phyloP scores from a whole-genome alignment of 2,113 vertebrate genomes.

The human region DNA sequence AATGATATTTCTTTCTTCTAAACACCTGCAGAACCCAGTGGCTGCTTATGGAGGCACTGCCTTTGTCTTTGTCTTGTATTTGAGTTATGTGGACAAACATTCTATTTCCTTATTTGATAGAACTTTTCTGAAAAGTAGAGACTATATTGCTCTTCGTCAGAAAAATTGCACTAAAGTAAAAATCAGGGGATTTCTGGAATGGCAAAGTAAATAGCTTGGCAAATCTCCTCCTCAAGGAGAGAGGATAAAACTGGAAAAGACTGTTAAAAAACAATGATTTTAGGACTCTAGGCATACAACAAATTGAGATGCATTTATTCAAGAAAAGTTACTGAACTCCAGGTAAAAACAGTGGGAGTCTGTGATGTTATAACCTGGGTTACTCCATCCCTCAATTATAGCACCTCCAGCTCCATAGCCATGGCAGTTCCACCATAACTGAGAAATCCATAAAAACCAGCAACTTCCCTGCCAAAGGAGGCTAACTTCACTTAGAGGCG shows the following conservation, averaged over 20 bases:
- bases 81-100: background rate
- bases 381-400: background rate
- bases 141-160: background rate
- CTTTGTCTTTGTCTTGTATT: background rate
- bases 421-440: background rate
- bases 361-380: background rate
- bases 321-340: background rate
- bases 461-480: background rate
- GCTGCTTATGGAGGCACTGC: background rate
- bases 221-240: background rate
- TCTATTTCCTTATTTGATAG: background rate
- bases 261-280: background rate
- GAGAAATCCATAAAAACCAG: background rate
- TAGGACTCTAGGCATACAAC: background rate
- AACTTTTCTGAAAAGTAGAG: background rate
- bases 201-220: background rate
- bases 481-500: background rate
- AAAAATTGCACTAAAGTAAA: conserved; percentile 26
- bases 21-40: background rate
- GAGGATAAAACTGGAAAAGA: background rate
- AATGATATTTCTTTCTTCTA: background rate
- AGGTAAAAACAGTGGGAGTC: background rate
- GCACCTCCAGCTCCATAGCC: background rate
- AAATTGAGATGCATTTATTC: background rate
- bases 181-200: background rate